These are phyloP conservation scores for Melolontha melolontha DNA, from an alignment of 2,888 invertebrate genomes.

Conservation along the genomic window DNA sequence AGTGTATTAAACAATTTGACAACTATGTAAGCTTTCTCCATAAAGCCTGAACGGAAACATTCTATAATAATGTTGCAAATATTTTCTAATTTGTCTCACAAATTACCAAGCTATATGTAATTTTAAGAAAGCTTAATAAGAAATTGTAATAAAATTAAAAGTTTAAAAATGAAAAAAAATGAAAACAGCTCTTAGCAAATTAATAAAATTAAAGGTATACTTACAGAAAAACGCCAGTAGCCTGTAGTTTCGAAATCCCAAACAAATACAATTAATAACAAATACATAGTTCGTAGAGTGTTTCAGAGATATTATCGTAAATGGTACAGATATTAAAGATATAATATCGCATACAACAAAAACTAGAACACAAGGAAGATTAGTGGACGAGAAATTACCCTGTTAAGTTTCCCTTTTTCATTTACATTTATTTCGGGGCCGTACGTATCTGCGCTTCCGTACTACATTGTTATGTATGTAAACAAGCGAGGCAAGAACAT, in stretches of 20 bases:
- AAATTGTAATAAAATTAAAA: no score
- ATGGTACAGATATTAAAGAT: slow-evolving; percentile 23
- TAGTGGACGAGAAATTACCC: background rate
- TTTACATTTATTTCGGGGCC: slow-evolving; percentile 44
- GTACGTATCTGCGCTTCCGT: slow-evolving; percentile 29
- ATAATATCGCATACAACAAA: slow-evolving; percentile 42
- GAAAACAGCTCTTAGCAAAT: no score
- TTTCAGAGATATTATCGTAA: slow-evolving; percentile 4
- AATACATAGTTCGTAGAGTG: background rate
- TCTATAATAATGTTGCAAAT: no score
- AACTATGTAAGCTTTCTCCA: no score
- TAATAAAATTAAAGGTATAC: slow-evolving; percentile 15
- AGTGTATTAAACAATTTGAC: no score
- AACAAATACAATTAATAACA: slow-evolving; percentile 28
- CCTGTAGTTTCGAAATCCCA: slow-evolving; percentile 45
- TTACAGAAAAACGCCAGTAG: slow-evolving; percentile 42
- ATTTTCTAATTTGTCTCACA: no score
- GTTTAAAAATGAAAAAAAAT: no score
- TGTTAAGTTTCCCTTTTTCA: background rate
- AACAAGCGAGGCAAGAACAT: slow-evolving; percentile 38
- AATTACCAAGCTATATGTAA: no score
- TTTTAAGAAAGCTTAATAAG: no score
- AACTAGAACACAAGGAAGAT: slow-evolving; percentile 32
- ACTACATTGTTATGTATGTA: slow-evolving; percentile 37
- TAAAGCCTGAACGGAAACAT: no score